Evolutionary conservation across 64 coral and sea anemone genomes (phyloP), one percentile per base, ranked within the genome.

Genomic region (Montipora capricornis): DNA sequence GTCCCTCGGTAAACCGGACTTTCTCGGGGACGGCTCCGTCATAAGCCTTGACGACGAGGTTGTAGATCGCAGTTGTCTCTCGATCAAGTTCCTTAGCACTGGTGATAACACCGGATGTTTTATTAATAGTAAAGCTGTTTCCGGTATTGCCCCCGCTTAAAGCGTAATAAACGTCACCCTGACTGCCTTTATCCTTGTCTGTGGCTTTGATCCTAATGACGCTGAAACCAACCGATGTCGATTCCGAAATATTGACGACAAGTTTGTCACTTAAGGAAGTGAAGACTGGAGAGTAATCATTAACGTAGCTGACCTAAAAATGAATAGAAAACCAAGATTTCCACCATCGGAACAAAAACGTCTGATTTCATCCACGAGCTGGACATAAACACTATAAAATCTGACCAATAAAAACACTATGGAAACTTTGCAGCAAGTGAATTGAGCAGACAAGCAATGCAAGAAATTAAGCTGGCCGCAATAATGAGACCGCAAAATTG

Each of bases 261-360:
- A 22, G 67, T 16, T 75, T 95, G 57, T 51, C 22, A 50, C 58
- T 94, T 20, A 64, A 26, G 4, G 85, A 73, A 45, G 55, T 46
- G 70, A 95, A 91, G 10, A 89, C 89, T 86, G 94, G 94, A n/a
- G 75, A 71, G 51, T 87, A 95, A 20, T 95, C 94, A 88, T 95
- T 95, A 73, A 95, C 82, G 75, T 95, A 95, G 74, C 62, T 74
- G 0, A 91, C 94, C 89, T 95, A 74, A 53, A 48, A 80, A 52
- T 22, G n/a, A 50, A 61, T 1, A 22, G 17, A 22, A 5, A 84
- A 47, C 17, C 22, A 17, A 11, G 2, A 20, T 50, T 20, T 81
- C 17, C 53, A 57, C 6, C 11, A 57, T 57, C 53, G 1, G 2
- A 57, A 57, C 53, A 57, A 37, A 37, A 37, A 37, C 37, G 37